Percentiles rank a stretch among this genome's conserved stretches.
Conservation (phyloP, 2,888 invertebrate species). For the Sinodicranocentrus sp. region DNA sequence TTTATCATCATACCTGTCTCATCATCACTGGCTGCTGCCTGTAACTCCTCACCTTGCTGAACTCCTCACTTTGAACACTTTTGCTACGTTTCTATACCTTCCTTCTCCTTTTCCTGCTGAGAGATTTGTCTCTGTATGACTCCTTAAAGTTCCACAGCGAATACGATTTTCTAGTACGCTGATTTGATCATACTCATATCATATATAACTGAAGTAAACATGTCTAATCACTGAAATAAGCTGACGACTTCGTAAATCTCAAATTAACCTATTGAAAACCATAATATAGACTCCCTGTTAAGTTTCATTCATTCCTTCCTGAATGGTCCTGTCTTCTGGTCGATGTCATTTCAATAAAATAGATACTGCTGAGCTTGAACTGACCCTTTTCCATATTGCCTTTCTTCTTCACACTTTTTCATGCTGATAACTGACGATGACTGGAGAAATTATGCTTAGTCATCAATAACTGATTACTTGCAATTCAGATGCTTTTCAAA, state of each 20-base stretch:
- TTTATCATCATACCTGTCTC: constrained; percentile 58
- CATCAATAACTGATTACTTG: no score
- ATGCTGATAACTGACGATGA: constrained; percentile 3
- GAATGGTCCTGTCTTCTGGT: constrained; percentile 1
- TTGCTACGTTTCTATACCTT: constrained; percentile 35
- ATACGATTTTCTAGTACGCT: constrained; percentile 46
- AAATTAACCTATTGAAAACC: neutral
- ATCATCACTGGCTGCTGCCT: constrained; percentile 59
- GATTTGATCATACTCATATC: constrained; percentile 30
- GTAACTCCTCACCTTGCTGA: constrained; percentile 30
- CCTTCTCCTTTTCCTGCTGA: constrained; percentile 41
- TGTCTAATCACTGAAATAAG: neutral
- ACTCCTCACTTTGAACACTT: constrained; percentile 49
- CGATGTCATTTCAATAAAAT: neutral
- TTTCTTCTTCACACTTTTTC: neutral
- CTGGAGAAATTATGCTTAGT: neutral
- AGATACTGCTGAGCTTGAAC: constrained; percentile 3
- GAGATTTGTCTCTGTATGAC: constrained; percentile 46
- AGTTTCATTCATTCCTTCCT: constrained; percentile 38
- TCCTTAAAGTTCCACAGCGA: constrained; percentile 48
- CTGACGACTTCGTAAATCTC: neutral
- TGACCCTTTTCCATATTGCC: neutral
- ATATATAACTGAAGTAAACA: neutral
- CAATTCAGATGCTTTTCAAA: no score
- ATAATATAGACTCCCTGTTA: constrained; percentile 14